Base-by-base conservation (phyloP, 1,140 invertebrate genomes). In the Drosophila grimshawi region DNA sequence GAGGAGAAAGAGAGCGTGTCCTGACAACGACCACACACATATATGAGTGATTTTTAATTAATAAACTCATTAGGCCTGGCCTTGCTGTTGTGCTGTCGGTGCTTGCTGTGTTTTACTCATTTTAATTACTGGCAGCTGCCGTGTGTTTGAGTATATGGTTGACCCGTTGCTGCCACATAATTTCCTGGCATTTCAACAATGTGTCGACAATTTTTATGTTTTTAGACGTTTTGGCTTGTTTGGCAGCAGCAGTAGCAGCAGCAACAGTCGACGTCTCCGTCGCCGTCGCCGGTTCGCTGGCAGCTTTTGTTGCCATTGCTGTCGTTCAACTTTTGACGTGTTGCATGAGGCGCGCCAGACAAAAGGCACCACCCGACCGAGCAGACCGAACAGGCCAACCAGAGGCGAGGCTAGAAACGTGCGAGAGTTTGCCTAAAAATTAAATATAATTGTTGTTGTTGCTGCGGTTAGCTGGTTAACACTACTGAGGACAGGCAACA, bases 321-420 rank as follows among this genome's bases (percentile, higher is more conserved):
- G 78, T 86, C 75, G 82, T 81, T 86, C 75, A 86, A 86, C 81
- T 85, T 86, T 86, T 85, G 81, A 85, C 81, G 81, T 86, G 81
- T 86, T 86, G 81, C 81, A 85, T 85, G 78, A 65, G 66, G 68
- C 70, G 67, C 46, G 62, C 43, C 77, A 85, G 78, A 85, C 81
- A 81, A 86, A 81, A 78, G 78, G 69, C 59, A 69, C 35, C 19
- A 45, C 69, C 19, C 19, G 19, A 19, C 19, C 19, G 19, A 66
- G 55, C 49, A 49, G 7, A 39, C 8, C 27, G 46, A 37, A 53
- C 48, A 39, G 71, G 63, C 74, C 33, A 74, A 60, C 43, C 46
- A 61, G 37, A 45, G 80, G 56, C 48, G 48, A 62, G 59, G 53
- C 62, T 45, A 53, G 62, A 75, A 80, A 78, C 75, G 82, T 86